Conservation (phyloP, 37 sponge, comb jelly and placozoan genomes). For the Beroe forskalii region DNA sequence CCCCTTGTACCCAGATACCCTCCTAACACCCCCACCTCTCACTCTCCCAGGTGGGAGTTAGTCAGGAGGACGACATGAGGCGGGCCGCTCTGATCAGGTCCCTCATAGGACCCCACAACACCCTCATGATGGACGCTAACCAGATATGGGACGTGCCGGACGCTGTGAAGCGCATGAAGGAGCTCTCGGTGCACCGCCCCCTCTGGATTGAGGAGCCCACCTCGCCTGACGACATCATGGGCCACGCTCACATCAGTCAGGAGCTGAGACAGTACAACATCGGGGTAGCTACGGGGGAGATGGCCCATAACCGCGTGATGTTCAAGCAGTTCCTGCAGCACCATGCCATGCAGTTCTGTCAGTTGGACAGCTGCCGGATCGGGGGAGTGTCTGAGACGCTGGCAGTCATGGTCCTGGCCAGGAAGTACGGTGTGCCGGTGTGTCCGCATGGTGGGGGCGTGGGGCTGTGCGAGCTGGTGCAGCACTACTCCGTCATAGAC, state of each 20-base stretch:
- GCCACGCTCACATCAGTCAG: conserved; percentile 74
- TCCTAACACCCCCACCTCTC: too few species aligned
- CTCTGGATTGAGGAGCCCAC: conserved; percentile 94
- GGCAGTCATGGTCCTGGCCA: conserved; percentile 80
- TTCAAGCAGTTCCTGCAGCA: conserved; percentile 90
- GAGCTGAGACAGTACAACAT: conserved; percentile 69
- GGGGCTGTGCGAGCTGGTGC: conserved; percentile 87
- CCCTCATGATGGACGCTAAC: conserved; percentile 73
- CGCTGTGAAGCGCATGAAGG: conserved; percentile 74
- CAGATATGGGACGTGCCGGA: conserved; percentile 83
- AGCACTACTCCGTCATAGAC: conserved; percentile 79
- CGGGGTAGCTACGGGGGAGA: conserved; percentile 85
- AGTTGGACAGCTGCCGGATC: conserved; percentile 81
- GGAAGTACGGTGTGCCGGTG: conserved; percentile 81
- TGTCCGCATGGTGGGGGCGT: conserved; percentile 92
- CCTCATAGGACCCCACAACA: conserved; percentile 74
- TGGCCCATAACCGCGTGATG: conserved; percentile 81
- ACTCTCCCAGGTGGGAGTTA: conserved; percentile 69
- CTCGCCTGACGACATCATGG: conserved; percentile 82
- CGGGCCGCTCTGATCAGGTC: conserved; percentile 74
- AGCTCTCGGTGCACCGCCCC: conserved; percentile 72
- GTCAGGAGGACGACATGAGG: conserved; percentile 71
- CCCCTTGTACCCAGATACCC: too few species aligned
- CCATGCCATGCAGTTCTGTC: conserved; percentile 86
- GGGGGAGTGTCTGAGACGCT: conserved; percentile 86